Evolutionary conservation across 1,140 invertebrate species (phyloP).

Genomic region (Penaeus indicus): DNA sequence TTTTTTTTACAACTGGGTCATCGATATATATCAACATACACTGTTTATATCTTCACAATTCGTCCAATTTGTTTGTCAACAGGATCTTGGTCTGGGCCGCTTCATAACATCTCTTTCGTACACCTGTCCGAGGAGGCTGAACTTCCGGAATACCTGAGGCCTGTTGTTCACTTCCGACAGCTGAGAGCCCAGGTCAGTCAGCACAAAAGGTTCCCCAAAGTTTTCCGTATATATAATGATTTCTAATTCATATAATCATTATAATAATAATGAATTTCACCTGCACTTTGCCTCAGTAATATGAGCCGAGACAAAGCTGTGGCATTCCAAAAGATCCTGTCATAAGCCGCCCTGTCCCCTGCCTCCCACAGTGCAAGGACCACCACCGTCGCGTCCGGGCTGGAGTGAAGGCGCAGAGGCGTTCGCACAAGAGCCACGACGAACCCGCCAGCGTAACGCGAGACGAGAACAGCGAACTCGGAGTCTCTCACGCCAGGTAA

Average conservation of each 20-base stretch:
- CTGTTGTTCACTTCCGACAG: conserved; percentile 51
- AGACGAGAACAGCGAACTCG: neutral
- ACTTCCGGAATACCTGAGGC: conserved; percentile 50
- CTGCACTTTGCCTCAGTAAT: too few relatives aligned
- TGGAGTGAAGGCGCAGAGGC: conserved; percentile 23
- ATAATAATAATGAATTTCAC: too few relatives aligned
- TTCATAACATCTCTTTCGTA: conserved; percentile 38
- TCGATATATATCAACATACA: neutral
- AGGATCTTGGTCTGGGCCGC: conserved; percentile 29
- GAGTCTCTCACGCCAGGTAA: neutral
- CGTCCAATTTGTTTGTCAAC: neutral
- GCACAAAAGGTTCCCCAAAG: neutral
- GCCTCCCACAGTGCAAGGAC: conserved; percentile 37
- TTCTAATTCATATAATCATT: too few relatives aligned
- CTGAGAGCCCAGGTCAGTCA: conserved; percentile 39
- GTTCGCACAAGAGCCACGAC: neutral
- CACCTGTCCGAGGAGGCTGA: conserved; percentile 40
- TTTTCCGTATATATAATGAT: too few relatives aligned
- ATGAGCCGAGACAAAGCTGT: neutral
- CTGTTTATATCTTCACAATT: neutral
- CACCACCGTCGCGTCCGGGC: conserved; percentile 28
- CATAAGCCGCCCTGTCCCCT: neutral
- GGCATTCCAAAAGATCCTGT: too few relatives aligned
- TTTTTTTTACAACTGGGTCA: neutral
- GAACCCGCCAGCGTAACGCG: neutral